These are phyloP conservation scores for Colletes collaris DNA, from an alignment of 2,888 invertebrate species.

Conservation along the genomic window DNA sequence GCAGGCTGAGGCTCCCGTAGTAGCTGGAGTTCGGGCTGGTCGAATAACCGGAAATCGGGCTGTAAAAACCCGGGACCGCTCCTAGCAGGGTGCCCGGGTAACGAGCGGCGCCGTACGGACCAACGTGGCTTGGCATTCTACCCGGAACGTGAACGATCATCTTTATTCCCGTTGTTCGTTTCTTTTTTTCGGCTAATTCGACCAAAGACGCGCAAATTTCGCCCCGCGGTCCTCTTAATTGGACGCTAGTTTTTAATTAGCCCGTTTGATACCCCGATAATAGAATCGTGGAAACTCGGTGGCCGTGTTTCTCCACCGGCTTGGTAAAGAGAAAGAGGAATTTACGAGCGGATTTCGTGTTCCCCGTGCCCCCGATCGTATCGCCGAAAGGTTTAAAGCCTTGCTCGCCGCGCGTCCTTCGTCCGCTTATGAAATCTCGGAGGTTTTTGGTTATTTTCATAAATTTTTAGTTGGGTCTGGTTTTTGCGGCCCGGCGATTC, in stretches of 20 bases:
- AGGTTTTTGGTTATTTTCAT: background rate
- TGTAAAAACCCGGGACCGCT: constrained; percentile 75
- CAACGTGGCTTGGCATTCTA: constrained; percentile 82
- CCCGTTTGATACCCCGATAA: constrained; percentile 20
- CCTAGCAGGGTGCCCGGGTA: constrained; percentile 80
- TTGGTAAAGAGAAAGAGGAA: background rate
- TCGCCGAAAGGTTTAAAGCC: constrained; percentile 3
- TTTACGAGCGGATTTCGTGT: constrained; percentile 10
- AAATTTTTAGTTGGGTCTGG: background rate
- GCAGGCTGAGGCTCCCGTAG: constrained; percentile 68
- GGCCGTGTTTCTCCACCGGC: constrained; percentile 2
- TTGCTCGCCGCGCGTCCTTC: too few relatives aligned
- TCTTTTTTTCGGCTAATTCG: constrained; percentile 12
- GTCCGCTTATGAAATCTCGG: background rate
- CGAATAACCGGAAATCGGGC: constrained; percentile 72
- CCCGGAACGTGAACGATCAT: constrained; percentile 83
- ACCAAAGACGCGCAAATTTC: constrained; percentile 67
- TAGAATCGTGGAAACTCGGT: constrained; percentile 6
- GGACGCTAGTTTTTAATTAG: constrained; percentile 43
- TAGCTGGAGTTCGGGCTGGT: constrained; percentile 62
- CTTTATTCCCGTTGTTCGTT: constrained; percentile 52
- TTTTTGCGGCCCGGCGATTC: background rate
- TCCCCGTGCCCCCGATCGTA: constrained; percentile 1
- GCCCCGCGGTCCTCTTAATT: constrained; percentile 21
- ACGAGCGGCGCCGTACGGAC: constrained; percentile 80